These are phyloP conservation scores for Nasonovia ribisnigri DNA, from an alignment of 2,888 invertebrate species.

Conservation along the genomic window DNA sequence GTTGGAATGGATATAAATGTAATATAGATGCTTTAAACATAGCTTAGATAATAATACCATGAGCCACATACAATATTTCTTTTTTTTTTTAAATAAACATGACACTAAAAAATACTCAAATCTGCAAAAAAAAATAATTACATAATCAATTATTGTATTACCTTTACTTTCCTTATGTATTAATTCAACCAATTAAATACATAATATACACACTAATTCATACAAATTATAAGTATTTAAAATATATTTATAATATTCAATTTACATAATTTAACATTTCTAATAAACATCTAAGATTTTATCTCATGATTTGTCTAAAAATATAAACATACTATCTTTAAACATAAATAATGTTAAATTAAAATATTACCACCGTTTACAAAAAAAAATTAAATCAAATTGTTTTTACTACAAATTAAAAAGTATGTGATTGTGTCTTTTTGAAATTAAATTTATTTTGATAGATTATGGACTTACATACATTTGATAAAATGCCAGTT, in stretches of 20 bases:
- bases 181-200: neutral
- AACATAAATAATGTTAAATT: neutral
- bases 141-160: neutral
- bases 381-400: neutral
- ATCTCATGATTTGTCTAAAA: conserved; percentile 3
- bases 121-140: neutral
- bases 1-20: neutral
- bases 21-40: neutral
- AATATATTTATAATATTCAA: neutral
- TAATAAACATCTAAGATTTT: conserved; percentile 10
- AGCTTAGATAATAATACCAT: neutral
- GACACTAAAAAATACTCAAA: neutral
- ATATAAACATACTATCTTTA: neutral
- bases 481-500: conserved; percentile 10
- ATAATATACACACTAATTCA: neutral
- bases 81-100: neutral
- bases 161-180: neutral
- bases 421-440: neutral
- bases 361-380: neutral
- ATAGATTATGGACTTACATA: neutral
- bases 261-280: neutral
- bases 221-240: neutral
- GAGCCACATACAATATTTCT: neutral
- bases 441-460: neutral
- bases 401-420: neutral